Percentiles rank a stretch among this genome's conserved stretches.
These are phyloP conservation scores for Chironomus tentans DNA, from an alignment of 2,888 invertebrate species.

Conservation along the genomic window DNA sequence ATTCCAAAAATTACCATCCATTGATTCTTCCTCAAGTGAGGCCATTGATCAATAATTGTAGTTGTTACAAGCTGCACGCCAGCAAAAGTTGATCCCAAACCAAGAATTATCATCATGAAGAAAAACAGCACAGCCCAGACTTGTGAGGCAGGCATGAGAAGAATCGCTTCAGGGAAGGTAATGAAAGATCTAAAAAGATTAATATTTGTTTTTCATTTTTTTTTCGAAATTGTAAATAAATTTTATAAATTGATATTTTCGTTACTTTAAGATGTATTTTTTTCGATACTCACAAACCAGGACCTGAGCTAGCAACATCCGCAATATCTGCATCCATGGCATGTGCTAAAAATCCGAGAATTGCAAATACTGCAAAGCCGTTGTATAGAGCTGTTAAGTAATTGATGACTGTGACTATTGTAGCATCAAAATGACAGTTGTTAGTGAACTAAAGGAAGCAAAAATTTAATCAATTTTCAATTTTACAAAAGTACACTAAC, in stretches of 20 bases:
- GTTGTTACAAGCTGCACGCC: slow-evolving; percentile 63
- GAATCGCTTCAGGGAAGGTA: slow-evolving; percentile 65
- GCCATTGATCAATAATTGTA: slow-evolving; percentile 57
- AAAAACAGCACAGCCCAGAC: slow-evolving; percentile 64
- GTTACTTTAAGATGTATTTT: no score
- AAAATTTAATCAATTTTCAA: not conserved
- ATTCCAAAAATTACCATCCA: slow-evolving; percentile 44
- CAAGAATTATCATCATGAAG: slow-evolving; percentile 62
- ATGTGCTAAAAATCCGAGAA: slow-evolving; percentile 62
- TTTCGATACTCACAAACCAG: slow-evolving; percentile 51
- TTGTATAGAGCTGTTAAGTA: slow-evolving; percentile 67
- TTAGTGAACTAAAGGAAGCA: slow-evolving; percentile 47
- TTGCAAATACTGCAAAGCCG: slow-evolving; percentile 69
- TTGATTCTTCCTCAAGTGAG: slow-evolving; percentile 50
- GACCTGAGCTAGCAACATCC: slow-evolving; percentile 60
- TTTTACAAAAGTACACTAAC: slow-evolving; percentile 27
- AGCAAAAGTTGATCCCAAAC: slow-evolving; percentile 61
- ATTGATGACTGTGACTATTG: slow-evolving; percentile 61
- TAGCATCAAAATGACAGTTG: slow-evolving; percentile 63
- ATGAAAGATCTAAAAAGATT: slow-evolving; percentile 44
- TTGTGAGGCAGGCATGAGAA: slow-evolving; percentile 59
- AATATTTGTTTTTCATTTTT: no score
- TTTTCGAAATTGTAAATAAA: no score
- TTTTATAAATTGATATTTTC: no score
- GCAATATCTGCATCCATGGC: slow-evolving; percentile 54